Conservation (phyloP, 2,888 invertebrate genomes). For the Drosophila emarginata region DNA sequence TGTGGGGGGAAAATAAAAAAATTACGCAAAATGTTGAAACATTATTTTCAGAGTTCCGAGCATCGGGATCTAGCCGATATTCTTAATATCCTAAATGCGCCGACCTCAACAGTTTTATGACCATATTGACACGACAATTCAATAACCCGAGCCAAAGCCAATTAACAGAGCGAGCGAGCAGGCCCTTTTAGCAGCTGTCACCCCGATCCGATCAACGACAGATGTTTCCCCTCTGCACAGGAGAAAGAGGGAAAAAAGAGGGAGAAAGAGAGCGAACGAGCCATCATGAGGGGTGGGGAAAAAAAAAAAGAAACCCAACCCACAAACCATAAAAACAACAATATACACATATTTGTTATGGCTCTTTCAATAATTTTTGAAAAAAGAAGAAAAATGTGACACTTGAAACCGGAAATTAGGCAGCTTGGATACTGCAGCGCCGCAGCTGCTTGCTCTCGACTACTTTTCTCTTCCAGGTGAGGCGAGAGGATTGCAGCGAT, state of each 20-base stretch:
- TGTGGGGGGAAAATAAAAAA: slow-evolving; percentile 29
- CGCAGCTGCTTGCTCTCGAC: slow-evolving; percentile 58
- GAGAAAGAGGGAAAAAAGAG: not conserved
- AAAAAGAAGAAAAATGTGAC: slow-evolving; percentile 52
- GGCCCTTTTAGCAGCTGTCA: slow-evolving; percentile 67
- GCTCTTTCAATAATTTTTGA: slow-evolving; percentile 68
- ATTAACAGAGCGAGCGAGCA: slow-evolving; percentile 20
- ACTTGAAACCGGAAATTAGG: slow-evolving; percentile 74
- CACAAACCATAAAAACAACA: slow-evolving; percentile 63
- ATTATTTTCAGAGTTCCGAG: slow-evolving; percentile 21
- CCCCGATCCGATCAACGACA: slow-evolving; percentile 44
- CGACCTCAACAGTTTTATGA: slow-evolving; percentile 59
- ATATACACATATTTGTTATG: slow-evolving; percentile 57
- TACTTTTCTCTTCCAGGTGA: slow-evolving; percentile 37
- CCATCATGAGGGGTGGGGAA: slow-evolving; percentile 19
- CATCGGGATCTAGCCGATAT: not conserved
- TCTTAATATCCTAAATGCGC: slow-evolving; percentile 26
- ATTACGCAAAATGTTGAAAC: slow-evolving; percentile 36
- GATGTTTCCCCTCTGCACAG: slow-evolving; percentile 53
- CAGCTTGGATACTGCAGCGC: slow-evolving; percentile 51
- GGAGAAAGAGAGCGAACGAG: slow-evolving; percentile 3
- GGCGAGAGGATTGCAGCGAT: not conserved
- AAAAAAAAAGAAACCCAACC: slow-evolving; percentile 50
- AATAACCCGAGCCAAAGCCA: slow-evolving; percentile 57
- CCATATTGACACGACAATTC: slow-evolving; percentile 66